Base-by-base conservation (phyloP, 2,888 invertebrate species). In the Caenorhabditis zanzibari region DNA sequence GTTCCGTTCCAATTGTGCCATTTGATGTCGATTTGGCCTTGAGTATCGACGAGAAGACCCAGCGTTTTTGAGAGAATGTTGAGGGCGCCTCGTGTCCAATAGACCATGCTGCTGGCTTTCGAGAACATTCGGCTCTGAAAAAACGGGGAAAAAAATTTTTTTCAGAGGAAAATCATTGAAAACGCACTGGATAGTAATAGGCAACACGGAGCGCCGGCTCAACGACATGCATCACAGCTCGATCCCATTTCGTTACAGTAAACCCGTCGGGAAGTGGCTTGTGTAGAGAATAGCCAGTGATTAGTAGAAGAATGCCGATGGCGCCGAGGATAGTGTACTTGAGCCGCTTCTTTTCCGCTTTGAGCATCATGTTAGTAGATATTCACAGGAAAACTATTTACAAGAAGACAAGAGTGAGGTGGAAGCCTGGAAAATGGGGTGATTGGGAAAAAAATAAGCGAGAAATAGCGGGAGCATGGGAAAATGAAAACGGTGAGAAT, bases 111-210 rank as follows among this genome's bases (percentile, higher is more conserved):
- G 47, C 80, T 75, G 10, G 85, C 76, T 44, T 84, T 82, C 5
- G 84, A 74, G 63, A 85, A 81, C 68, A 87, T 72, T 24, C 84
- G 85, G 49, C 85, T 86, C 88, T 88, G 85, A 10, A 87, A 76
- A 47, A 74, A 61, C 4, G 10, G 5, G n/a, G n/a, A n/a, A n/a
- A n/a, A n/a, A n/a, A n/a, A n/a, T n/a, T n/a, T n/a, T n/a, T n/a
- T n/a, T n/a, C n/a, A n/a, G n/a, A n/a, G 12, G 7, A 52, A 32
- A 32, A 32, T 32, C 32, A 32, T 32, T 32, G 32, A 5, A 28
- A 14, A 73, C 82, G 63, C 22, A 88, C 90, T 74, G 90, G 90
- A 76, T 89, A 90, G 52, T 86, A 87, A 72, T 89, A 89, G 26
- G 84, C 81, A 16, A 89, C 64, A 22, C 90, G 85, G 10, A 90